Conservation (phyloP, 2,113 vertebrate species). For the Pseudopodoces humilis region DNA sequence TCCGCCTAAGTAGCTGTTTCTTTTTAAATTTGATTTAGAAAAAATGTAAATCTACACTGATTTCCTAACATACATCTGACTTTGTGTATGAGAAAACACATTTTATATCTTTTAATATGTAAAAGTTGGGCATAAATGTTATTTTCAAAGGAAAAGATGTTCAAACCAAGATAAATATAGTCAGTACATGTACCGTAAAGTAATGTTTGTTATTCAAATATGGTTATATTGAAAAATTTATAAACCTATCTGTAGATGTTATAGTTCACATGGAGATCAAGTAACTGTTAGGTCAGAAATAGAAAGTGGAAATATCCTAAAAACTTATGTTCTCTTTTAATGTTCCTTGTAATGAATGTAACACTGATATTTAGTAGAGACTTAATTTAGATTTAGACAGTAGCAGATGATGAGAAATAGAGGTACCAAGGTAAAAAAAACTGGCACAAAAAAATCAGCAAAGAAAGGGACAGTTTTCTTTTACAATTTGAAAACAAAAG, state of each 20-base stretch:
- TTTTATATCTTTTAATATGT: not conserved
- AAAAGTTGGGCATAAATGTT: not conserved
- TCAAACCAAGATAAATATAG: not conserved
- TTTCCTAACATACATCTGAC: not conserved
- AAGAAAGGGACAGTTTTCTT: not conserved
- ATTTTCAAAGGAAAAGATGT: not conserved
- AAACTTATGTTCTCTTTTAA: not conserved
- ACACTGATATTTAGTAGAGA: not conserved
- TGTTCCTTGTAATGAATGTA: not conserved
- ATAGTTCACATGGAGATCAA: not conserved
- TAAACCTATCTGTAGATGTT: not conserved
- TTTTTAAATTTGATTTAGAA: not conserved
- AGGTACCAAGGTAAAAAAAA: not conserved
- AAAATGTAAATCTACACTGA: not conserved
- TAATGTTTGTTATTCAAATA: not conserved
- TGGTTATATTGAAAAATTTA: not conserved
- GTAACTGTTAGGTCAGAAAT: not conserved
- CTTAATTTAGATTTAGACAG: not conserved
- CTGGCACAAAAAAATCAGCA: rapidly evolving
- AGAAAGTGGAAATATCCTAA: not conserved
- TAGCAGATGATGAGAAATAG: not conserved
- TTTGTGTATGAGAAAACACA: not conserved
- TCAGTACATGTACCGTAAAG: not conserved
- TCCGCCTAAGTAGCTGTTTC: not conserved
- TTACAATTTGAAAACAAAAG: not conserved